Base-by-base conservation (phyloP, 2,888 invertebrate species). In the Campopleginae sp. region DNA sequence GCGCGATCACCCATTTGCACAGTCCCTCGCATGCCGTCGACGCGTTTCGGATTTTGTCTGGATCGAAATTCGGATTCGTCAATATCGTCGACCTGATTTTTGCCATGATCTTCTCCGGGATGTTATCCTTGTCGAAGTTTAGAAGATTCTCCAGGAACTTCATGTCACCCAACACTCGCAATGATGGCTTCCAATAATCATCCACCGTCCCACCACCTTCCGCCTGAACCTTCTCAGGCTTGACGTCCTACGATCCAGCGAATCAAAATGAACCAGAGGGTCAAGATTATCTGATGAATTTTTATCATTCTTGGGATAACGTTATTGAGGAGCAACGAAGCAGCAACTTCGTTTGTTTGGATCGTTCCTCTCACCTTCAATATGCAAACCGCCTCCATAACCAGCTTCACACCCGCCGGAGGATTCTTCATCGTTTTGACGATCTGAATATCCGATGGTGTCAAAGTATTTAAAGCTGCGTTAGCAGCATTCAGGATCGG, bases 401-500 rank as follows among this genome's bases (percentile, higher is more conserved):
- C 97, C 48, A 98, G 94, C 90, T 97, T 97, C 4, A 99, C 97
- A 23, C 97, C 97, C 88, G 96, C 95, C 0, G 99, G 98, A 0
- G 99, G 99, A 94, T 97, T 98, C 94, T 98, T 98, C 99, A 99
- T 99, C 0, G 98, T 97, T 93, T 98, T 98, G 66, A 99, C 97
- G 87, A 98, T 96, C n/a, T 98, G 97, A 88, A 99, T 98, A 92
- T 98, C 99, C 84, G 96, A 96, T 0, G 98, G 97, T n/a, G 98
- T 98, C 38, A 99, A 94, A 0, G 98, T 98, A 89, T 99, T 98
- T 1, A 99, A 94, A 0, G 99, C 98, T 0, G 96, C 96, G 72
- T 98, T 94, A 0, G 99, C 98, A 0, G 96, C 95, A 92, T 98
- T 97, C 63, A 99, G 94, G 84, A 98, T 97, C 0, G 99, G 99